phyloP scores from a whole-genome alignment of 1,140 invertebrate genomes.

The Zaprionus gabonicus region DNA sequence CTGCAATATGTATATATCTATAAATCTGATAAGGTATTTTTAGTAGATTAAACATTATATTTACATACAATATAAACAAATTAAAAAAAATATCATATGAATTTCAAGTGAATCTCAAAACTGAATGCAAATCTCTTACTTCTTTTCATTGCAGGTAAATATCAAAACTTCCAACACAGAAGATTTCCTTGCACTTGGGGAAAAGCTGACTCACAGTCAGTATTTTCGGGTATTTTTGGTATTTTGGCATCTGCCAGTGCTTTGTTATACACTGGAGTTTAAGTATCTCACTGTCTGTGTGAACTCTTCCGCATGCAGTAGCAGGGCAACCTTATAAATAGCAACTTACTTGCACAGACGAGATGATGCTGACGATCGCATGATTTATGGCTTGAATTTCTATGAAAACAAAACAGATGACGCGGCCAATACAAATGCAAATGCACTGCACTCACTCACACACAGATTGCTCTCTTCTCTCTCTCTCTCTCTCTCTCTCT shows the following conservation, averaged over 20 bases:
- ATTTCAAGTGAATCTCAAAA: neutral
- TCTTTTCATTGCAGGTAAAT: slow-evolving; percentile 37
- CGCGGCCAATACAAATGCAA: slow-evolving; percentile 31
- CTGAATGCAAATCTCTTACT: neutral
- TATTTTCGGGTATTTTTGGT: neutral
- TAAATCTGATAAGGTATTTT: too few species aligned
- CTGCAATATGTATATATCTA: too few species aligned
- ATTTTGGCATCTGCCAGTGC: slow-evolving; percentile 12
- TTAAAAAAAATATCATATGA: neutral
- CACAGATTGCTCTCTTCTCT: neutral
- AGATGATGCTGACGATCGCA: slow-evolving; percentile 37
- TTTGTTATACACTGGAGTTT: slow-evolving; percentile 10
- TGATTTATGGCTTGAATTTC: slow-evolving; percentile 44
- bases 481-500: neutral
- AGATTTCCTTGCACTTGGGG: neutral
- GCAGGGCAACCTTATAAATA: slow-evolving; percentile 30
- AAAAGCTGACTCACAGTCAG: neutral
- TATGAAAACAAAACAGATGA: slow-evolving; percentile 42
- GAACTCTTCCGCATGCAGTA: slow-evolving; percentile 45
- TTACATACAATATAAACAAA: neutral
- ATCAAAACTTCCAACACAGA: neutral
- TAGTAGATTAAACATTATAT: too few species aligned
- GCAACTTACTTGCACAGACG: neutral
- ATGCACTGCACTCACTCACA: slow-evolving; percentile 5
- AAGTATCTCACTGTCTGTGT: slow-evolving; percentile 15